Evolutionary conservation across 2,797 vertebrate genomes (phyloP).

Genomic region (Steatocranus sp.): DNA sequence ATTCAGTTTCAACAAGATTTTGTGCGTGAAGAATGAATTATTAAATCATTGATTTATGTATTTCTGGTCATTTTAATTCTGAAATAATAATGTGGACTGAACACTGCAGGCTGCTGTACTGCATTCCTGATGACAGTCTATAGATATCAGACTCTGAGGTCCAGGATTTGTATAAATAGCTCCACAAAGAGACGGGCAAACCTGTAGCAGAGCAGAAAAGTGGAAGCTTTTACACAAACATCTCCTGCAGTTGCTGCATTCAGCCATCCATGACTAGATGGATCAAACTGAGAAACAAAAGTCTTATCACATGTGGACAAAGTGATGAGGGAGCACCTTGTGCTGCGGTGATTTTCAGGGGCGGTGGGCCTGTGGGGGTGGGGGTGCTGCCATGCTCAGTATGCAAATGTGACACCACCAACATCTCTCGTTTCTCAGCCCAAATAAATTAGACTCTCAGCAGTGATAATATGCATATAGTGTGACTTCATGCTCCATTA

Average conservation of each 20-base stretch:
- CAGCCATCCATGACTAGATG: conserved; percentile 13
- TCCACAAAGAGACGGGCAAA: fast-evolving
- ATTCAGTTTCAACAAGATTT: not conserved
- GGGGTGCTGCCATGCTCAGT: not conserved
- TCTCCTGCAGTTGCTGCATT: not conserved
- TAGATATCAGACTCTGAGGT: not conserved
- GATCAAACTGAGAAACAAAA: conserved; percentile 28
- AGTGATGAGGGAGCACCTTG: conserved; percentile 29
- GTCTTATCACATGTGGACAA: conserved; percentile 12
- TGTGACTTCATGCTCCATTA: conserved; percentile 50
- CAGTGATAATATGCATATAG: conserved; percentile 60
- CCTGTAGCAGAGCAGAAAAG: not conserved
- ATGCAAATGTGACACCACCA: conserved; percentile 30
- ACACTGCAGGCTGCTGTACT: not conserved
- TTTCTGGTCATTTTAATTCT: not conserved
- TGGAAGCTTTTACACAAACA: conserved; percentile 34
- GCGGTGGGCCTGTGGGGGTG: not conserved
- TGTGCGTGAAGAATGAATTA: not conserved
- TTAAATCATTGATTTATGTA: not conserved
- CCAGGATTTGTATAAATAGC: not conserved
- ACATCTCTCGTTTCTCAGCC: conserved; percentile 20
- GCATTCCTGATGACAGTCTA: not conserved
- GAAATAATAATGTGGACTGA: not conserved
- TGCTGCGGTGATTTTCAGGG: not conserved
- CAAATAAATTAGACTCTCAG: conserved; percentile 66